Conservation (phyloP, 2,113 vertebrate genomes). For the Larimichthys crocea region DNA sequence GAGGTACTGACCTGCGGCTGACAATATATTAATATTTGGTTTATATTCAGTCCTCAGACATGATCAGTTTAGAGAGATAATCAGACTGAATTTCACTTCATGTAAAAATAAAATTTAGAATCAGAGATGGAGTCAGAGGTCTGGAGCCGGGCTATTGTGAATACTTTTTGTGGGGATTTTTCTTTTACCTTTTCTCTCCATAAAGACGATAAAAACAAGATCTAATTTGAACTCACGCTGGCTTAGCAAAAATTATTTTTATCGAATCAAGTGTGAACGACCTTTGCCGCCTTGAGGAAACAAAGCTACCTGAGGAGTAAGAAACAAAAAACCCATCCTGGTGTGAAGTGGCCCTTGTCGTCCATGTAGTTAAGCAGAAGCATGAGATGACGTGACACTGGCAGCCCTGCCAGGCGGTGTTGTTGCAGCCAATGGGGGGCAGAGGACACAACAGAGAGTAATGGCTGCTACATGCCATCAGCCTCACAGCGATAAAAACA, state of each 20-base stretch:
- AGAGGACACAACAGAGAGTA: slow-evolving; percentile 80
- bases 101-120: no score
- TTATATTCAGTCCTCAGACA: slow-evolving; percentile 21
- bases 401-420: slow-evolving; percentile 77
- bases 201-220: slow-evolving; percentile 14
- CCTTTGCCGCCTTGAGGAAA: slow-evolving; percentile 59
- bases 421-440: slow-evolving; percentile 81
- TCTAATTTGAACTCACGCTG: slow-evolving; percentile 46
- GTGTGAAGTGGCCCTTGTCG: slow-evolving; percentile 66
- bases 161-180: not conserved
- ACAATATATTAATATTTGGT: slow-evolving; percentile 7
- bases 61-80: slow-evolving; percentile 19
- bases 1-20: not conserved
- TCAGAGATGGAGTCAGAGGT: slow-evolving; percentile 3
- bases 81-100: slow-evolving; percentile 26
- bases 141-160: not conserved
- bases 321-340: slow-evolving; percentile 38
- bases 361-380: slow-evolving; percentile 66
- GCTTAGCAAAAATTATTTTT: slow-evolving; percentile 19
- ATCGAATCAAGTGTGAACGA: slow-evolving; percentile 46
- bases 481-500: slow-evolving; percentile 60
- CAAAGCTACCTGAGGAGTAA: slow-evolving; percentile 35
- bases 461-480: slow-evolving; percentile 76
- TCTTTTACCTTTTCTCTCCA: not conserved
- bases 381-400: slow-evolving; percentile 74